These are phyloP conservation scores for Octomys mimax DNA, from an alignment of 2,797 vertebrate species.

Conservation along the genomic window DNA sequence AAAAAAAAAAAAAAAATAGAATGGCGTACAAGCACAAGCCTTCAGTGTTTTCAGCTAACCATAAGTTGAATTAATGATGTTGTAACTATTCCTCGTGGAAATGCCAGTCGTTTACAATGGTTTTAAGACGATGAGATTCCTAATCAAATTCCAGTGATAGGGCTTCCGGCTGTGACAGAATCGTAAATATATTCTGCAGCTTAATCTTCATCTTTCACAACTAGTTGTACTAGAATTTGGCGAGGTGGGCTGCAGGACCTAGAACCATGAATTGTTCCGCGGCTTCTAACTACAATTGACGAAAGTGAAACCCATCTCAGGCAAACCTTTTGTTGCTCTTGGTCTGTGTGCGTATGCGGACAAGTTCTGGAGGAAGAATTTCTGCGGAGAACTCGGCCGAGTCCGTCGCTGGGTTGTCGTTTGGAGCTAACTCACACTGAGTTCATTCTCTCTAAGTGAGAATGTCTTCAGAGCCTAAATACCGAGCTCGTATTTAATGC, in stretches of 20 bases:
- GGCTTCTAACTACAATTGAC: neutral
- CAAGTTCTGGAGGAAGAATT: neutral
- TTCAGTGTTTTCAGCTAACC: neutral
- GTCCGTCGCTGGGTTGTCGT: neutral
- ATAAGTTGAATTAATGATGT: slow-evolving; percentile 21
- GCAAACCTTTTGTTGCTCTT: neutral
- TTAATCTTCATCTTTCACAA: neutral
- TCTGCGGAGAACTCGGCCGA: neutral
- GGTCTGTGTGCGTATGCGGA: neutral
- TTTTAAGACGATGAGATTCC: neutral
- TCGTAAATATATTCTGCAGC: neutral
- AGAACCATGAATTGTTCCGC: neutral
- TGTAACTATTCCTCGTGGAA: slow-evolving; percentile 1
- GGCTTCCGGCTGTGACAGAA: neutral
- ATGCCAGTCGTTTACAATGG: neutral
- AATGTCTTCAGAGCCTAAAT: neutral
- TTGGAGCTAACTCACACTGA: neutral
- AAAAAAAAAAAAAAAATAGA: too few species aligned
- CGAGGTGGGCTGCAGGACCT: neutral
- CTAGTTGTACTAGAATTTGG: neutral
- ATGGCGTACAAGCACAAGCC: neutral
- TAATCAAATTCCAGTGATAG: neutral
- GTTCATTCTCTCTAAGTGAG: neutral
- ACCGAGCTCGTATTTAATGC: neutral
- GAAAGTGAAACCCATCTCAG: neutral